phyloP scores from a whole-genome alignment of 1,140 invertebrate species.

The Tyrophagus putrescentiae region DNA sequence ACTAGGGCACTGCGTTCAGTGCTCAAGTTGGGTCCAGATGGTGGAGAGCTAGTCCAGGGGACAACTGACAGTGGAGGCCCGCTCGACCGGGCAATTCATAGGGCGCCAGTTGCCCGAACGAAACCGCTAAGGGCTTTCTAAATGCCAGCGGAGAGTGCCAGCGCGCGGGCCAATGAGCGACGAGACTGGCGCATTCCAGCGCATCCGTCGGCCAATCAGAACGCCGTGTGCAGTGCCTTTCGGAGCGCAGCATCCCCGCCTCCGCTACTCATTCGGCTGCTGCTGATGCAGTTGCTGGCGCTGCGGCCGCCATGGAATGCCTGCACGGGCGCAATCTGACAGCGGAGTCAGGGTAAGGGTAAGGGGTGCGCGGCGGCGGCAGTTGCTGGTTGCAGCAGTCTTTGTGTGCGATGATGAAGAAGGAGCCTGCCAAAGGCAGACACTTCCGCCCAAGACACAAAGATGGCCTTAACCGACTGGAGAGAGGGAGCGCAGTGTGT shows the following conservation, averaged over 20 bases:
- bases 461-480: too few species aligned
- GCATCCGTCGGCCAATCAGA: constrained; percentile 3
- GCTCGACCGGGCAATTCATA: background rate
- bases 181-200: constrained; percentile 1
- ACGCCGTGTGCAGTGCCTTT: background rate
- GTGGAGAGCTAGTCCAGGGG: background rate
- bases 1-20: background rate
- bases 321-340: too few species aligned
- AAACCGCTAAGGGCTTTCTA: background rate
- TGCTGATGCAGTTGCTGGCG: too few species aligned
- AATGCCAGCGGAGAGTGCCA: background rate
- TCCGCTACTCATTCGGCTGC: too few species aligned
- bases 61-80: background rate
- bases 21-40: background rate
- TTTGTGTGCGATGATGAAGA: too few species aligned
- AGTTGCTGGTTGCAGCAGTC: too few species aligned
- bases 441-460: too few species aligned
- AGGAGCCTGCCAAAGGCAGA: too few species aligned
- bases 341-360: too few species aligned
- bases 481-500: too few species aligned
- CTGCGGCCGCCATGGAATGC: too few species aligned
- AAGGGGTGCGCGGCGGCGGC: too few species aligned
- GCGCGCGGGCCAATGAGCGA: background rate
- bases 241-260: background rate
- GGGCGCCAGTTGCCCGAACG: background rate